Base-by-base conservation (phyloP, 1,140 invertebrate species). In the Zaprionus ornatus region DNA sequence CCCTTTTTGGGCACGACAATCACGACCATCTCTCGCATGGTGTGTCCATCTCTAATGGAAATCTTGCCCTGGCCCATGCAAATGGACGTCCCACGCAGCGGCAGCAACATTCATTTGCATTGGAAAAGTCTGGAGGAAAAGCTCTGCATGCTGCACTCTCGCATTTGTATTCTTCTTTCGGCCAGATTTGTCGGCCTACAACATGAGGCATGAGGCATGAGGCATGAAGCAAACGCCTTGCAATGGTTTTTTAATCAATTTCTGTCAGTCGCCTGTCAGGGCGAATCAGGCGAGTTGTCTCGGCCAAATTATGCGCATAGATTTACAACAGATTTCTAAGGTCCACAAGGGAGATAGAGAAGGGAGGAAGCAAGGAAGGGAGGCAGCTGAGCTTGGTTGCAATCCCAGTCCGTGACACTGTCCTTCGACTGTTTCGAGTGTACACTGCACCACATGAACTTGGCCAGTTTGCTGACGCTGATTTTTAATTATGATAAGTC, bases 401-500 rank as follows among this genome's bases (percentile, higher is more conserved):
- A 42, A n/a, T 12, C 10, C 10, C 45, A 50, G 45, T 50, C 12
- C 45, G 66, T 66, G 73, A 77, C 83, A 83, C 80, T 77, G 83
- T 74, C 74, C 80, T 52, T 65, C 65, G 52, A n/a, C n/a, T 57
- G 32, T 35, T 42, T 42, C 17, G 45, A 52, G 64, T 73, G n/a
- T 61, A 66, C 56, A 72, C 73, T 75, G 42, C 60, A 42, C 60
- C 19, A 57, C 61, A 66, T 73, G 74, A 73, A 77, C 74, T 78
- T 86, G 83, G 67, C 62, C 45, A 55, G 65, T 59, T 68, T 48
- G 50, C 57, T 52, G 23, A 66, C 83, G 82, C 84, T 83, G 84
- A 88, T 88, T 84, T 86, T 88, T 88, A 90, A 88, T 88, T 88
- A 88, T 75, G 84, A 88, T 88, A 90, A 86, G 74, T 74, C 74